phyloP scores from a whole-genome alignment of 1,140 invertebrate genomes.

The Trissolcus basalis region DNA sequence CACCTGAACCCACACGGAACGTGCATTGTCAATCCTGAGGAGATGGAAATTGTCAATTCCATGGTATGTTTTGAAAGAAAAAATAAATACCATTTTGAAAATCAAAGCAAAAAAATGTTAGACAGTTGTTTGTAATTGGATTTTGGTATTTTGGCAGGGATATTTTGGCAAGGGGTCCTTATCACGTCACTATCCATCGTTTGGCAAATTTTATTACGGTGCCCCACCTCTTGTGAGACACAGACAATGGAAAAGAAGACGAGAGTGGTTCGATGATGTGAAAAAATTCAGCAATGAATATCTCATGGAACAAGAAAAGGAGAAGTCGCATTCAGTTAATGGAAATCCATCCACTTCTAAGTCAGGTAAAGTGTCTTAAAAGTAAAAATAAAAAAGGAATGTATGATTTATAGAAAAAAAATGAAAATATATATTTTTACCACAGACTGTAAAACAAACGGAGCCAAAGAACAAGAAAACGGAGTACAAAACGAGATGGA shows the following conservation, averaged over 20 bases:
- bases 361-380: constrained; percentile 4
- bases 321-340: constrained; percentile 15
- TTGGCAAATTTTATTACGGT: constrained; percentile 69
- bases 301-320: constrained; percentile 62
- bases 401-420: background rate
- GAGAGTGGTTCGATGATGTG: constrained; percentile 78
- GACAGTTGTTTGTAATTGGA: background rate
- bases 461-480: background rate
- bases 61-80: constrained; percentile 72
- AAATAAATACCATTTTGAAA: no score
- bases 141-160: constrained; percentile 69
- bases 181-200: constrained; percentile 79
- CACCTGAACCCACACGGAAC: constrained; percentile 81
- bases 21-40: constrained; percentile 78
- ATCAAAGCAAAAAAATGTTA: background rate
- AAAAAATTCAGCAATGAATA: constrained; percentile 64
- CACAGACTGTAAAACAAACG: constrained; percentile 4
- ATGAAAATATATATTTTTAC: no score
- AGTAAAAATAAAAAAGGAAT: background rate
- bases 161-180: constrained; percentile 85
- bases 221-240: constrained; percentile 75
- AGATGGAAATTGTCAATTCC: constrained; percentile 80
- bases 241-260: constrained; percentile 78
- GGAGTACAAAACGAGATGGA: constrained; percentile 4
- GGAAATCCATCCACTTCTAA: background rate